phyloP scores from a whole-genome alignment of 2,797 vertebrate genomes.

The Ambastaia sidthimunki region DNA sequence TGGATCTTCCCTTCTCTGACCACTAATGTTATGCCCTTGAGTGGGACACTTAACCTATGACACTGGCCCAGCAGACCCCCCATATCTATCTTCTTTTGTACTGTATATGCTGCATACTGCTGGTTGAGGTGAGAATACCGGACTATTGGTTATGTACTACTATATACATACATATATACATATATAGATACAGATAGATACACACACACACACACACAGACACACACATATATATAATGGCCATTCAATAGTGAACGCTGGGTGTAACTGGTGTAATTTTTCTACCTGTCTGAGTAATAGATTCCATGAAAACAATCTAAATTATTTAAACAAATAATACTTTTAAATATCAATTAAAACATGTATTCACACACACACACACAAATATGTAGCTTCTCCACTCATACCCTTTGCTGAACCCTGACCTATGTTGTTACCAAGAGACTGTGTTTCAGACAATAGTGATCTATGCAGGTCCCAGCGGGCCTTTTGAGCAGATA shows the following conservation, averaged over 20 bases:
- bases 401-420: constrained; percentile 25
- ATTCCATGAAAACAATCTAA: too few species aligned
- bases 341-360: neutral
- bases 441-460: constrained; percentile 77
- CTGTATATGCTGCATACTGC: neutral
- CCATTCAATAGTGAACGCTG: too few species aligned
- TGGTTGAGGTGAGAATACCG: neutral
- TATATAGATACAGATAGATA: neutral
- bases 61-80: neutral
- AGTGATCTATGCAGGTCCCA: constrained; percentile 70
- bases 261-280: too few species aligned
- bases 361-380: neutral
- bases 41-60: constrained; percentile 40
- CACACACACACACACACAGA: constrained; percentile 1
- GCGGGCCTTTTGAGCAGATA: constrained; percentile 77
- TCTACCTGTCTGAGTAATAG: too few species aligned
- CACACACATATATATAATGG: neutral
- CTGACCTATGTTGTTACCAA: constrained; percentile 73
- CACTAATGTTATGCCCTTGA: constrained; percentile 13
- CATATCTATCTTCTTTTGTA: neutral
- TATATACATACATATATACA: too few species aligned
- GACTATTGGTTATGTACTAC: too few species aligned
- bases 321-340: too few species aligned
- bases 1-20: neutral
- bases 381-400: neutral